phyloP scores from a whole-genome alignment of 2,797 vertebrate species.

The Mormyrus hasselquistii region DNA sequence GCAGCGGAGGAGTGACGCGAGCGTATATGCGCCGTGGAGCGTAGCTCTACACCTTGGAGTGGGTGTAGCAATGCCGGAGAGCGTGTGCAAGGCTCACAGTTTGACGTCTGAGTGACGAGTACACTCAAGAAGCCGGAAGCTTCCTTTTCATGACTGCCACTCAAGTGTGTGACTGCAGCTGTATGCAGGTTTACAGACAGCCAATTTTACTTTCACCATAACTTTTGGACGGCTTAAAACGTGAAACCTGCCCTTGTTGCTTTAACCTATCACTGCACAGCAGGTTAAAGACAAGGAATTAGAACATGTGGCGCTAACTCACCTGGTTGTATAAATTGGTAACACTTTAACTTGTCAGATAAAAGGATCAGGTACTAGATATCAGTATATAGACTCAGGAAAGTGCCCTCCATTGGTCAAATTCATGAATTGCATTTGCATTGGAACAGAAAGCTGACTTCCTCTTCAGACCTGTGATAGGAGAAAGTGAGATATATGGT shows the following conservation, averaged over 20 bases:
- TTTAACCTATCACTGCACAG: background rate
- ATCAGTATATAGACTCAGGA: background rate
- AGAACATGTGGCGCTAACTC: background rate
- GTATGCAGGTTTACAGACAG: background rate
- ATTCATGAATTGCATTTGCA: background rate
- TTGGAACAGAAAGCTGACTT: background rate
- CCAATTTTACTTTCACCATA: background rate
- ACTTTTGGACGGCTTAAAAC: background rate
- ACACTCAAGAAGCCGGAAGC: background rate
- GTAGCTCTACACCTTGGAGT: background rate
- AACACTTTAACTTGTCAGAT: background rate
- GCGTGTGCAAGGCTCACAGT: background rate
- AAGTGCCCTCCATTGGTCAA: slow-evolving; percentile 6
- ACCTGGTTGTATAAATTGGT: background rate
- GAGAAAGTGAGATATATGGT: background rate
- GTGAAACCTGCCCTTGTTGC: background rate
- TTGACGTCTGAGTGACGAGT: background rate
- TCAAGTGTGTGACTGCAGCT: background rate
- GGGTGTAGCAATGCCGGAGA: background rate
- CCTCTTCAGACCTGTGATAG: background rate
- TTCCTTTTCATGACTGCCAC: background rate
- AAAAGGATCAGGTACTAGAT: background rate
- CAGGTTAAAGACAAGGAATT: background rate
- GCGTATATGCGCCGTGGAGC: no score
- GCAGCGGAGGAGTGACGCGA: background rate